phyloP scores from a whole-genome alignment of 2,113 vertebrate genomes.

The Gadus chalcogrammus region DNA sequence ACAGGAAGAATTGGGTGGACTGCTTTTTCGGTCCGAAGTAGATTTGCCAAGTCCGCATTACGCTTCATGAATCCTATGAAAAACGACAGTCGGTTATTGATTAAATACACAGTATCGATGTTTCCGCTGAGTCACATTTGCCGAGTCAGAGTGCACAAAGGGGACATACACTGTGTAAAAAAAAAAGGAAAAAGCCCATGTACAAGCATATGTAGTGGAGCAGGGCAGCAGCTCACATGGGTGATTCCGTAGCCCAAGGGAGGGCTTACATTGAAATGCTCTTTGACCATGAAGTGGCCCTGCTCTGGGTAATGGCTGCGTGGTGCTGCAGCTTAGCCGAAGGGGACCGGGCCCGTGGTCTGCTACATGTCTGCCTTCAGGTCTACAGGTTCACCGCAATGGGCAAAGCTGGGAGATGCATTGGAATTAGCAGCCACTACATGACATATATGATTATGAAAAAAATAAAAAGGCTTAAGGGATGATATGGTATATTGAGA shows the following conservation, averaged over 20 bases:
- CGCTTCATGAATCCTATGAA: too few species aligned
- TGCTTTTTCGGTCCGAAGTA: too few species aligned
- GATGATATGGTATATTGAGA: too few species aligned
- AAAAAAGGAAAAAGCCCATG: slow-evolving; percentile 32
- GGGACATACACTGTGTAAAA: slow-evolving; percentile 23
- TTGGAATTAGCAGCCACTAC: neutral
- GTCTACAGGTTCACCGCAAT: slow-evolving; percentile 32
- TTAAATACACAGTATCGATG: too few species aligned
- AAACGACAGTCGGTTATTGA: too few species aligned
- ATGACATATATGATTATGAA: neutral
- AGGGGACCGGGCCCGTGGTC: slow-evolving; percentile 34
- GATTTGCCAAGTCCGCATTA: too few species aligned
- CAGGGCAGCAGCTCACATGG: slow-evolving; percentile 54
- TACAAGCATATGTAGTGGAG: slow-evolving; percentile 51
- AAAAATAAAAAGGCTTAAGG: neutral
- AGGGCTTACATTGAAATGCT: slow-evolving; percentile 73
- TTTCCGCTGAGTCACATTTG: slow-evolving; percentile 60
- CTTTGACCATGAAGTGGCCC: slow-evolving; percentile 76
- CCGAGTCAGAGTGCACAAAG: slow-evolving; percentile 66
- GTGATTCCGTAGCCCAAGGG: slow-evolving; percentile 58
- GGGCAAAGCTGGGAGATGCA: neutral
- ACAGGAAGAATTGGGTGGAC: too few species aligned
- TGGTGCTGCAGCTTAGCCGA: slow-evolving; percentile 36
- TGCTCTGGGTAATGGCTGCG: slow-evolving; percentile 68
- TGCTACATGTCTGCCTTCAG: slow-evolving; percentile 28